Base-by-base conservation (phyloP, 2,888 invertebrate genomes). In the Ophioninae sp. region DNA sequence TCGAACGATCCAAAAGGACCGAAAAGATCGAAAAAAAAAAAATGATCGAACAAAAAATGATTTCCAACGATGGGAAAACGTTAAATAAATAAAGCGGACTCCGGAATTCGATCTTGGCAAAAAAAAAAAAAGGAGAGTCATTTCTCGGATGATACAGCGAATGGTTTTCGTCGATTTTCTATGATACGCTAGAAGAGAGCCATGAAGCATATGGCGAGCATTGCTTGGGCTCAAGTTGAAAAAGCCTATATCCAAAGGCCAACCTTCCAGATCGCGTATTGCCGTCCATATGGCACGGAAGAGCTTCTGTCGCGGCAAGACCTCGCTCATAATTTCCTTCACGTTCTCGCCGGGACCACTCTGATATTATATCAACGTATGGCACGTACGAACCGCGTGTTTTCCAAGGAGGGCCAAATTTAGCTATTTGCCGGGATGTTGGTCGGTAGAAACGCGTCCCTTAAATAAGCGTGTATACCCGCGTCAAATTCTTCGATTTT, bases 241-340 rank as follows among this genome's bases (percentile, higher is more conserved):
- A 62, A 37, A 67, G 23, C 69, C 64, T 69, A 83, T 86, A 86
- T 86, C 83, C 86, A 87, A 86, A 68, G 59, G 41, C 30, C 56
- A 39, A 82, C 83, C 85, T 86, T 82, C 85, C 86, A 88, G 88
- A 90, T 90, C 88, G 89, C 59, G 61, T 87, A 87, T 88, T 89
- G 89, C 88, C 86, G 87, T 88, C 90, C 91, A 91, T 90, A 90
- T 90, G 91, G 90, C 90, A 89, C 87, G 87, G 79, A 81, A 59
- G 68, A 67, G 83, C 79, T 79, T 81, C 61, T 79, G 85, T 84
- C 79, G 82, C 81, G 78, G 39, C 77, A 64, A 65, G 61, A 41
- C 50, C 59, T 65, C 65, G 21, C 77, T 56, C 72, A 37, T 72
- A 61, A 59, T 75, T 79, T 72, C 68, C 69, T 80, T 80, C 65